Evolutionary conservation across 2,888 invertebrate genomes (phyloP).

Genomic region (Epinotia demarniana): DNA sequence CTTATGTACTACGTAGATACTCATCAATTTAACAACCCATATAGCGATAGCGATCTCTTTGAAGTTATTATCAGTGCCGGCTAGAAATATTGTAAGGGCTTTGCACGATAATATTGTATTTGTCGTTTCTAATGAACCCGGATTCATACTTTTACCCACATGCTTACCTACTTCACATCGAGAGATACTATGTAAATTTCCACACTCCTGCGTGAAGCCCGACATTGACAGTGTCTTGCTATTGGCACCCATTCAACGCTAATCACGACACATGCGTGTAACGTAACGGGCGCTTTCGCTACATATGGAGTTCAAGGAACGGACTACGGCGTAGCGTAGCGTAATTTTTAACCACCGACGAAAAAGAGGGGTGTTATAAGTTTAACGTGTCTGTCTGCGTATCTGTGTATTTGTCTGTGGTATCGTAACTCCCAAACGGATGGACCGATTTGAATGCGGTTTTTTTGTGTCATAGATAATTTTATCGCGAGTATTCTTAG

Average conservation of each 20-base stretch:
- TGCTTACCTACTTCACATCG: neutral
- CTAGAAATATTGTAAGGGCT: slow-evolving; percentile 31
- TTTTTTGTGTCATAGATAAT: too few species aligned
- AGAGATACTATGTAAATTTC: neutral
- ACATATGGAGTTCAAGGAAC: neutral
- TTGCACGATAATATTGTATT: slow-evolving; percentile 14
- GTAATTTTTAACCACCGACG: too few species aligned
- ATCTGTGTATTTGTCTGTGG: too few species aligned
- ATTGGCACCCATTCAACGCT: neutral
- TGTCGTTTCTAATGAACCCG: neutral
- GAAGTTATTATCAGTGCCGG: slow-evolving; percentile 29
- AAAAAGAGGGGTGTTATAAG: too few species aligned
- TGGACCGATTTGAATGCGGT: too few species aligned
- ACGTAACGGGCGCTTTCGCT: neutral
- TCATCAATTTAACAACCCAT: slow-evolving; percentile 20
- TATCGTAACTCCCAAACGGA: too few species aligned
- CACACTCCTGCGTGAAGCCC: too few species aligned
- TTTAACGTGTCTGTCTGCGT: too few species aligned
- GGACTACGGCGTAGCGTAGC: too few species aligned
- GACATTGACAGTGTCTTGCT: too few species aligned
- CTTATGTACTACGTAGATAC: slow-evolving; percentile 17
- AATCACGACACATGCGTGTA: too few species aligned
- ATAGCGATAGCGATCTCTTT: slow-evolving; percentile 30
- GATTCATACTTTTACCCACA: neutral
- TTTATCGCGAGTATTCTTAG: too few species aligned